Evolutionary conservation across 1,140 invertebrate genomes (phyloP).

Genomic region (Diploscapter pachys): DNA sequence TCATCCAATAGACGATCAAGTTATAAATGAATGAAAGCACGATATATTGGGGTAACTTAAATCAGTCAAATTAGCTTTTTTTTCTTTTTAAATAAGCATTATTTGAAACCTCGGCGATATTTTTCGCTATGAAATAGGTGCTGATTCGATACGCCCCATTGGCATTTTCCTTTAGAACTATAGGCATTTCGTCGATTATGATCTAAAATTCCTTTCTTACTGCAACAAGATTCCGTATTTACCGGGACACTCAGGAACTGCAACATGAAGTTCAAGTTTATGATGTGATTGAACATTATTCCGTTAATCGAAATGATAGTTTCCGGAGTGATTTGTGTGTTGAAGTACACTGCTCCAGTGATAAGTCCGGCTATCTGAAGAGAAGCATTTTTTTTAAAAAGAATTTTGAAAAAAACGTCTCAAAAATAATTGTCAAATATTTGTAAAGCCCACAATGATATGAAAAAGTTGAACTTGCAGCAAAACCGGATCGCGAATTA

Average conservation of each 20-base stretch:
- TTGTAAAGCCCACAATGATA: too few relatives aligned
- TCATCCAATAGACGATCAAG: too few relatives aligned
- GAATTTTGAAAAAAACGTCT: too few relatives aligned
- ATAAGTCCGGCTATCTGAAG: constrained; percentile 20
- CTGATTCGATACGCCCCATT: constrained; percentile 88
- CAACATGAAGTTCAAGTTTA: constrained; percentile 64
- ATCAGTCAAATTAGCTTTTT: too few relatives aligned
- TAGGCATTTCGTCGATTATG: constrained; percentile 74
- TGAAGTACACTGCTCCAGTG: constrained; percentile 82
- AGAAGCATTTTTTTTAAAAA: too few relatives aligned
- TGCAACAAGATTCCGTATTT: constrained; percentile 72
- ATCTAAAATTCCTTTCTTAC: constrained; percentile 71
- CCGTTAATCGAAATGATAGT: constrained; percentile 93
- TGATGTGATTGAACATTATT: constrained; percentile 74
- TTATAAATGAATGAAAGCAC: too few relatives aligned
- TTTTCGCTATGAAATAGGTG: constrained; percentile 85
- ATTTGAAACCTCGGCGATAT: constrained; percentile 54
- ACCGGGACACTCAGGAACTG: constrained; percentile 62
- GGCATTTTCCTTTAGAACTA: constrained; percentile 84
- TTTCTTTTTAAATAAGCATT: too few relatives aligned
- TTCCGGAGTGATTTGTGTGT: constrained; percentile 77
- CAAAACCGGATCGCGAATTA: too few relatives aligned
- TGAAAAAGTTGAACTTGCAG: too few relatives aligned
- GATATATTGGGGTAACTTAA: too few relatives aligned
- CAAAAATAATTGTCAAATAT: too few relatives aligned